Percentiles rank a stretch among this genome's conserved stretches.
Conservation (phyloP, 2,888 invertebrate species). For the Meliscaeva auricollis region DNA sequence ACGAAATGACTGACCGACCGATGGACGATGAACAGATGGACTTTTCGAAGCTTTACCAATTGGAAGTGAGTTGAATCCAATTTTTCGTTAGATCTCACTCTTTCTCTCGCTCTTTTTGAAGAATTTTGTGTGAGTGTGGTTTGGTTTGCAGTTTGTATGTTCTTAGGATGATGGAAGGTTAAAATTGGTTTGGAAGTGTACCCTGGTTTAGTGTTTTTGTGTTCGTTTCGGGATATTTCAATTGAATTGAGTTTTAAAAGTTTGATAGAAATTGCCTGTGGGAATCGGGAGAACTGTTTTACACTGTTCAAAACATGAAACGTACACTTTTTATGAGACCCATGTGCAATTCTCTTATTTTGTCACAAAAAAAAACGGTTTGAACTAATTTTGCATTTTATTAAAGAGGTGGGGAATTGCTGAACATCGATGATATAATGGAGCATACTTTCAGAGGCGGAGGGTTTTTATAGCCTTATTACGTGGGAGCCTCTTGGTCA, state of each 20-base stretch:
- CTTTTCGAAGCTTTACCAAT: slow-evolving; percentile 47
- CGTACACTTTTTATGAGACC: neutral
- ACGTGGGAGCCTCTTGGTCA: no score
- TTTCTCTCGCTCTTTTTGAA: neutral
- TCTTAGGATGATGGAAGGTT: slow-evolving; percentile 39
- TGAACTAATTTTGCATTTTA: no score
- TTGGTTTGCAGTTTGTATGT: slow-evolving; percentile 18
- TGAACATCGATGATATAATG: no score
- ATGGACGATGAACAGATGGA: slow-evolving; percentile 3
- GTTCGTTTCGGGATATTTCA: slow-evolving; percentile 7
- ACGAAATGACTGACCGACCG: slow-evolving; percentile 3
- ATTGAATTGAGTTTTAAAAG: slow-evolving; percentile 56
- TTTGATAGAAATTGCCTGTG: slow-evolving; percentile 51
- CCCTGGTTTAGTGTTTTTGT: slow-evolving; percentile 23
- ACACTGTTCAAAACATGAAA: slow-evolving; percentile 42
- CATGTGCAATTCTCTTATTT: no score
- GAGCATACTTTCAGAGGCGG: no score
- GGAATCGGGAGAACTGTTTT: slow-evolving; percentile 10
- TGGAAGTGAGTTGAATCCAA: slow-evolving; percentile 50
- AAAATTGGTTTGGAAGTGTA: slow-evolving; percentile 48
- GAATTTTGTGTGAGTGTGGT: neutral
- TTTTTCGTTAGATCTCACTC: slow-evolving; percentile 7
- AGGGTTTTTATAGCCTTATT: no score
- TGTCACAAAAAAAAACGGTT: no score
- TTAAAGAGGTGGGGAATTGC: no score